Base-by-base conservation (phyloP, 2,797 vertebrate species). In the Enoplosus armatus region DNA sequence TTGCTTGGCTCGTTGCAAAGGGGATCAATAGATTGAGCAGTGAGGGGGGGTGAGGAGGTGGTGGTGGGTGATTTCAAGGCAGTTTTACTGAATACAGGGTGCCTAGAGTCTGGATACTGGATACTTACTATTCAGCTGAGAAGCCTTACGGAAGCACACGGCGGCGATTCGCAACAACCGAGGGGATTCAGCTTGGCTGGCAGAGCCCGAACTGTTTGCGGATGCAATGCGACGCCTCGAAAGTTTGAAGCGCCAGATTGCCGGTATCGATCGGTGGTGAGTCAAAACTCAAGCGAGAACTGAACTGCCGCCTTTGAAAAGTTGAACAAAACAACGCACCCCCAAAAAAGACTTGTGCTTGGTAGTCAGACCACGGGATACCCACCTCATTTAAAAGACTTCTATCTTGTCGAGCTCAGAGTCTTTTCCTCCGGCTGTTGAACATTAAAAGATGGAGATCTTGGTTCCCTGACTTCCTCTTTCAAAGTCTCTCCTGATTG, bases 11-110 rank as follows among this genome's bases (percentile, higher is more conserved):
- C 29, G 86, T 92, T 89, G 90, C 77, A 87, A 87, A 77, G 63
- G 41, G 43, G 87, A 94, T 93, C 92, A 68, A 95, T 94, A 90
- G 72, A 89, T 82, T 79, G 85, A 91, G 39, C 31, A 29, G 75
- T 69, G 82, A 70, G 73, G 67, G 71, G 77, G 53, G 59, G 37
- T 18, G 8, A 50, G 66, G 76, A 18, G 27, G 45, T n/a, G 54
- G 3, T 24, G 48, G 27, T 27, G 65, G 37, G 68, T 29, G 54
- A 65, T 75, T 83, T 80, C 58, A 77, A 80, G 84, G 81, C 82
- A 84, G 86, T 89, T 82, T 86, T 66, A 79, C 65, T 63, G 79
- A 75, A 74, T 74, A 67, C 56, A 67, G 33, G 72, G 84, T 64
- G 68, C 59, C 53, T 15, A 22, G 62, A 39, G 47, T 16, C 37